Evolutionary conservation across 2,888 invertebrate species (phyloP).

Genomic region (Pristionchus entomophagus): DNA sequence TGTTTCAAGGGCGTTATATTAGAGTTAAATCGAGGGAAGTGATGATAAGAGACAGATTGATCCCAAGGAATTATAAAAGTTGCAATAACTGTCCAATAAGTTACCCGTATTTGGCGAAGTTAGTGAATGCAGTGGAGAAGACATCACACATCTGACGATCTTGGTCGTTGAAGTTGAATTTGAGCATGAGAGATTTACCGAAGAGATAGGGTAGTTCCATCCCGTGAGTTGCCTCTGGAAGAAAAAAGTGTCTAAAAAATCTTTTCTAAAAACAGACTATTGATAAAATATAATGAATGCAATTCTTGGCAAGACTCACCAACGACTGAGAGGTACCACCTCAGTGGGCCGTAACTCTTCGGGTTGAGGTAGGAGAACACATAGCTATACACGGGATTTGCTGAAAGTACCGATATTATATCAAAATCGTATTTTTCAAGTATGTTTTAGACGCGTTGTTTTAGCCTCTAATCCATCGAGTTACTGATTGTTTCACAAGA

Average conservation of each 20-base stretch:
- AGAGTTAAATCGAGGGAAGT: not conserved
- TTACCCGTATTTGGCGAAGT: slow-evolving; percentile 70
- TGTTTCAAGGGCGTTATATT: not conserved
- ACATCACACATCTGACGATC: slow-evolving; percentile 64
- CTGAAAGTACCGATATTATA: not conserved
- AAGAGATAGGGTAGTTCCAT: slow-evolving; percentile 69
- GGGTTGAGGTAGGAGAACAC: slow-evolving; percentile 50
- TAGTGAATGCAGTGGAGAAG: slow-evolving; percentile 64
- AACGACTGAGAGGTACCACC: slow-evolving; percentile 15
- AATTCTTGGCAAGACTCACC: no score
- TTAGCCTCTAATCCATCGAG: no score
- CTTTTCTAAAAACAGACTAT: not conserved
- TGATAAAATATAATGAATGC: no score
- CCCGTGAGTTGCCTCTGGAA: slow-evolving; percentile 69
- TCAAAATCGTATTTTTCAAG: not conserved
- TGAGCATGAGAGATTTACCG: slow-evolving; percentile 65
- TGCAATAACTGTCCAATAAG: slow-evolving; percentile 30
- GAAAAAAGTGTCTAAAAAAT: no score
- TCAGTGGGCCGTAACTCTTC: slow-evolving; percentile 43
- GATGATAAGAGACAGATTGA: no score
- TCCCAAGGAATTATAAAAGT: not conserved
- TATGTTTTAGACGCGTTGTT: not conserved
- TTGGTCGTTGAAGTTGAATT: slow-evolving; percentile 62
- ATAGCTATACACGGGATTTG: slow-evolving; percentile 47
- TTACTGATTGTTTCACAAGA: no score